Evolutionary conservation across 2,888 invertebrate genomes (phyloP), one percentile per base, ranked within the genome.

Genomic region (Formica aserva): DNA sequence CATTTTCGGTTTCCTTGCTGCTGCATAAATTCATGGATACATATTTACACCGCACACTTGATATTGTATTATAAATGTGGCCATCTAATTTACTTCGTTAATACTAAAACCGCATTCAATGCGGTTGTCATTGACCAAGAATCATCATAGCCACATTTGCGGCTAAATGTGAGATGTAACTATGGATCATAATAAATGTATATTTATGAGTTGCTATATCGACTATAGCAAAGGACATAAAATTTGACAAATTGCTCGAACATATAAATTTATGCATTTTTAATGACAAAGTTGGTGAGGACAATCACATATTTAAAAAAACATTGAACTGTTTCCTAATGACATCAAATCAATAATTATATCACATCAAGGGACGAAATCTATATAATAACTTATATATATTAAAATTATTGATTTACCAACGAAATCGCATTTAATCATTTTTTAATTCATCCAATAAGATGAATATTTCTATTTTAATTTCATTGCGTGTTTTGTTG

Each of bases 1-100:
- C 94, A 93, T 93, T 72, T 85, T 91, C 11, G 11, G 15, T 48
- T 41, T 48, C 29, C n/a, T 41, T 5, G 22, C 32, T 65, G 45
- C 32, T 76, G 65, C 57, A 32, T 38, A 77, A 76, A 76, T 78
- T 78, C 32, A 60, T 29, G 13, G 35, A n/a, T 9, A 15, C 35
- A 66, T 66, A 57, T 45, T 60, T 32, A 60, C 29, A 60, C 45
- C 18, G 15, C 26, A 22, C 65, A 26, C 55, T 13, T 29, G 66
- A 11, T 9, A 45, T 8, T 32, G 32, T 32, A 35, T 35, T 35
- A 35, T 35, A 76, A 55, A 57, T 66, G 32, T 45, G 9, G 32
- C 22, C 29, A 26, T 1, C 3, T 77, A 11, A 78, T 69, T 78
- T 57, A 77, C 55, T 55, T 60, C 13, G 57, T n/a, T 66, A 29